phyloP scores from a whole-genome alignment of 2,113 vertebrate genomes.

The Vidua chalybeata region DNA sequence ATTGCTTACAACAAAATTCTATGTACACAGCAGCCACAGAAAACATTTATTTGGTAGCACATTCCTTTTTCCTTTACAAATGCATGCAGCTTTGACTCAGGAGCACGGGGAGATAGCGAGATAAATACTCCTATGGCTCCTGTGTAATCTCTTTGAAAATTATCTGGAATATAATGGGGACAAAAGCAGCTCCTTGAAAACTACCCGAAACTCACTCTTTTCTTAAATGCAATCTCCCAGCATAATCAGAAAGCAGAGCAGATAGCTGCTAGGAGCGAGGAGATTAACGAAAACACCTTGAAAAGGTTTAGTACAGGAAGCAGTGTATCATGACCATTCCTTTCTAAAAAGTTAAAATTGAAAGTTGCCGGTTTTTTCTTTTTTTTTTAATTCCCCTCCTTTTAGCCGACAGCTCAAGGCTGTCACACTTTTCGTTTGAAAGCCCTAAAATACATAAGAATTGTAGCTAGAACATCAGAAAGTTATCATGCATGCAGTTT shows the following conservation, averaged over 20 bases:
- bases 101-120: constrained; percentile 6
- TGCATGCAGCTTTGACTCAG: background rate
- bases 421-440: background rate
- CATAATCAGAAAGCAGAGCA: background rate
- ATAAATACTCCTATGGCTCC: constrained; percentile 50
- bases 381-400: background rate
- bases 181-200: constrained; percentile 62
- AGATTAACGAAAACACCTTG: constrained; percentile 27
- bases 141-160: constrained; percentile 37
- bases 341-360: constrained; percentile 47
- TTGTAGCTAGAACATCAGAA: constrained; percentile 11
- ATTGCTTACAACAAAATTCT: constrained; percentile 42
- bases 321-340: background rate
- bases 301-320: background rate
- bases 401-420: background rate
- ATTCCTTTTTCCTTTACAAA: constrained; percentile 42
- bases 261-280: background rate
- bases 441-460: background rate
- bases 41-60: constrained; percentile 50
- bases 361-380: background rate
- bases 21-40: constrained; percentile 36
- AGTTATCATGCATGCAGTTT: constrained; percentile 3
- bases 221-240: constrained; percentile 22
- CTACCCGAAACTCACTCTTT: constrained; percentile 21
- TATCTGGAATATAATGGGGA: constrained; percentile 32